Conservation (phyloP, 2,888 invertebrate species). For the Ypsolopha sequella region DNA sequence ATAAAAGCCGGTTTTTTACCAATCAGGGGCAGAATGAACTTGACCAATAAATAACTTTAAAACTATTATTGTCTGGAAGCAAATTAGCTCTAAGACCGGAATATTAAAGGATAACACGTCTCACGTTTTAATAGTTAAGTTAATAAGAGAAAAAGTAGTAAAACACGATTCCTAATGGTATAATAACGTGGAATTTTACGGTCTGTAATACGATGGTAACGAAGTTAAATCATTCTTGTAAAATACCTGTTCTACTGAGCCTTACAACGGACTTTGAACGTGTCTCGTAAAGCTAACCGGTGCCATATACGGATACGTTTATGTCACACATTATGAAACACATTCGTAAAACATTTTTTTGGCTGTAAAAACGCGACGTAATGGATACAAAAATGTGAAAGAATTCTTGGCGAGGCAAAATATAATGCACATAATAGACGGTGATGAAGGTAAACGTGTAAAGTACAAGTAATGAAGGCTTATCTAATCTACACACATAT, state of each 20-base stretch:
- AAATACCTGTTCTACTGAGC: slow-evolving; percentile 12
- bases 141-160: neutral
- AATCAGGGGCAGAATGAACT: too few species aligned
- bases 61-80: too few species aligned
- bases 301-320: slow-evolving; percentile 17
- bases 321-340: slow-evolving; percentile 6
- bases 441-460: neutral
- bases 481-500: slow-evolving; percentile 26
- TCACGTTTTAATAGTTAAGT: too few species aligned
- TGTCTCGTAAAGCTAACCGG: slow-evolving; percentile 13
- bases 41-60: too few species aligned
- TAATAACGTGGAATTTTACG: neutral
- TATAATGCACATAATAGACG: neutral
- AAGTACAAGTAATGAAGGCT: slow-evolving; percentile 7
- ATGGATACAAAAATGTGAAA: neutral
- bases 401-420: neutral
- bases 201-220: slow-evolving; percentile 27
- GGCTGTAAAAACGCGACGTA: neutral
- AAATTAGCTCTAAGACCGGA: too few species aligned
- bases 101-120: too few species aligned
- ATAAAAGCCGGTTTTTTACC: too few species aligned
- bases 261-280: neutral
- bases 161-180: neutral
- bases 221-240: slow-evolving; percentile 33
- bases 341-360: neutral